These are phyloP conservation scores for Cetoscarus ocellatus DNA, from an alignment of 2,797 vertebrate genomes.

Conservation along the genomic window DNA sequence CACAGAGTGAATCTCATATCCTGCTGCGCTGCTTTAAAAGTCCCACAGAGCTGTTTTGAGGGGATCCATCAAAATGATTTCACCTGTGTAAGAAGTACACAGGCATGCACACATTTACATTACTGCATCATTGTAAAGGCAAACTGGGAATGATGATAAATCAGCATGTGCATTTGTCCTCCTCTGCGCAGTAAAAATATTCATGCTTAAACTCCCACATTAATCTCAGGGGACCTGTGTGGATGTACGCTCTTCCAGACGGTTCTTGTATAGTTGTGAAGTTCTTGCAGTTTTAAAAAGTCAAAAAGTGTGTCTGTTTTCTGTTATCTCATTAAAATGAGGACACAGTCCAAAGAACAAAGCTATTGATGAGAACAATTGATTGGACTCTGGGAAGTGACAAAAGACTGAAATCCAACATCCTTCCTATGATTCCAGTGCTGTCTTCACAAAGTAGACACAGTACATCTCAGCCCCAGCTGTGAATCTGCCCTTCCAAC, in stretches of 20 bases:
- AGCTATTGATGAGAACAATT: conserved; percentile 65
- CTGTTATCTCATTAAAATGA: conserved; percentile 58
- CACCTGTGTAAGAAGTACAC: conserved; percentile 15
- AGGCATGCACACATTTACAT: conserved; percentile 24
- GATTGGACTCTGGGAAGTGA: conserved; percentile 54
- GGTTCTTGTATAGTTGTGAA: conserved; percentile 2
- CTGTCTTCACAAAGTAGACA: conserved; percentile 24
- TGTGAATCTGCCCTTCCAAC: conserved; percentile 49
- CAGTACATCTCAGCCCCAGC: conserved; percentile 25
- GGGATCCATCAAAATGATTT: conserved; percentile 7
- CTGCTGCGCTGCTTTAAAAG: conserved; percentile 40
- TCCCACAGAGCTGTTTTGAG: conserved; percentile 31
- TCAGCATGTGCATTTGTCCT: conserved; percentile 22
- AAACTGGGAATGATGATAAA: conserved; percentile 36
- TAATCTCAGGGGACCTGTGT: conserved; percentile 23
- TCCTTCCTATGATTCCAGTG: conserved; percentile 7
- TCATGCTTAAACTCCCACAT: conserved; percentile 26
- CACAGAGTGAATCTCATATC: conserved; percentile 26
- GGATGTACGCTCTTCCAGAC: conserved; percentile 25
- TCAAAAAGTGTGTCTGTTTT: conserved; percentile 42
- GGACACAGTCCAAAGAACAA: conserved; percentile 40
- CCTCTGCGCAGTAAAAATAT: conserved; percentile 10
- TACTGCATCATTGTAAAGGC: conserved; percentile 13
- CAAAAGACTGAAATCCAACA: conserved; percentile 44
- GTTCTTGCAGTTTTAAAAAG: conserved; percentile 42